These are phyloP conservation scores for Chalcis sispes DNA, from an alignment of 2,888 invertebrate genomes.

Conservation along the genomic window DNA sequence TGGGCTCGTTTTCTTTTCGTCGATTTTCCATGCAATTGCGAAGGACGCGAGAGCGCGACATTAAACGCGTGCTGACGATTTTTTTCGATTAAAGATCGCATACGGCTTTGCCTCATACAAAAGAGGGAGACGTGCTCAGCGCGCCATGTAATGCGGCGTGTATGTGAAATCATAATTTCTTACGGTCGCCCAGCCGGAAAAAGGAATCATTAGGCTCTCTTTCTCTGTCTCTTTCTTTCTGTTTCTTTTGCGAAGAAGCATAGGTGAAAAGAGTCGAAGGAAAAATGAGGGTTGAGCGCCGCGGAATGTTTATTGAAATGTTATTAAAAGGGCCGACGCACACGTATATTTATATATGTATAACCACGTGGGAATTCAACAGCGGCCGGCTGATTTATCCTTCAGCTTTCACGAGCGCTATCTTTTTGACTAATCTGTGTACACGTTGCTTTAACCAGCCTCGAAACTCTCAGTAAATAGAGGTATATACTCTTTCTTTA, in stretches of 20 bases:
- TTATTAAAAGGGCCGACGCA: slow-evolving; percentile 27
- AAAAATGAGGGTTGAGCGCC: slow-evolving; percentile 34
- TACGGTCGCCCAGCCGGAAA: background rate
- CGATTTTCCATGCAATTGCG: background rate
- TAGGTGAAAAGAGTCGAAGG: background rate
- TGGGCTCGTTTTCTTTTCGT: background rate
- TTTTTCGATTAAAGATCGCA: background rate
- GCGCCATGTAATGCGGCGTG: slow-evolving; percentile 9
- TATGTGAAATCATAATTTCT: slow-evolving; percentile 34
- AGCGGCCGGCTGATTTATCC: slow-evolving; percentile 42
- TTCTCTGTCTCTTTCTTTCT: too few species aligned
- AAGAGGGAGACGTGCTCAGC: background rate
- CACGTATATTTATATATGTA: too few species aligned
- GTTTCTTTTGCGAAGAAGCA: too few species aligned
- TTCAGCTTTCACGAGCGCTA: background rate
- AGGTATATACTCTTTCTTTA: too few species aligned
- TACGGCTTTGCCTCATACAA: too few species aligned
- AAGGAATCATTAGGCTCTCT: slow-evolving; percentile 21
- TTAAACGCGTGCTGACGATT: background rate
- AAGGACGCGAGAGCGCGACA: background rate
- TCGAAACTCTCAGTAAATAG: slow-evolving; percentile 20
- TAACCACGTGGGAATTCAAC: slow-evolving; percentile 28
- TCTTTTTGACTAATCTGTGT: slow-evolving; percentile 49
- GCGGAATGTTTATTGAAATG: slow-evolving; percentile 46
- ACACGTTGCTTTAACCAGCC: slow-evolving; percentile 5